phyloP scores from a whole-genome alignment of 1,140 invertebrate genomes.

The Procambarus clarkii region DNA sequence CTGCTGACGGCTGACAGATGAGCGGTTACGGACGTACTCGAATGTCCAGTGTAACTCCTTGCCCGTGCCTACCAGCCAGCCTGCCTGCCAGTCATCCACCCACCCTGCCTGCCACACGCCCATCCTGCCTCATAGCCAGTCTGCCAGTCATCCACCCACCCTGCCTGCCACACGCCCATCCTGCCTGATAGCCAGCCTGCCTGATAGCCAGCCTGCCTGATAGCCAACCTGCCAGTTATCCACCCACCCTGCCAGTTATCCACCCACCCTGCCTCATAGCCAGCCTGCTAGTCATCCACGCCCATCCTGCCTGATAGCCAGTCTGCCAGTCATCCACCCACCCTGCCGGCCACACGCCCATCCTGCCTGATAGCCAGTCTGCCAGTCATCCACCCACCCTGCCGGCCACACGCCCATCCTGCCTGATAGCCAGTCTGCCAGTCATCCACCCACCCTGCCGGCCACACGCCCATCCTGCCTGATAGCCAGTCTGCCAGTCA shows the following conservation, averaged over 20 bases:
- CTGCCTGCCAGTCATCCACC: not conserved
- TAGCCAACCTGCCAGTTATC: not conserved
- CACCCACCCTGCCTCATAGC: not conserved
- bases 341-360: not conserved
- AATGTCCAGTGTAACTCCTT: not conserved
- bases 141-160: not conserved
- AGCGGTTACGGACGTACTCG: slow-evolving; percentile 20
- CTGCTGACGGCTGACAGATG: slow-evolving; percentile 41
- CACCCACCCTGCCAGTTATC: not conserved
- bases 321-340: not conserved
- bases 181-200: not conserved
- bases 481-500: not conserved
- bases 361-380: not conserved
- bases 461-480: not conserved
- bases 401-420: too few relatives aligned
- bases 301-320: not conserved
- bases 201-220: not conserved
- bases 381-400: not conserved
- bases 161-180: not conserved
- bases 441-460: not conserved
- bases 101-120: not conserved
- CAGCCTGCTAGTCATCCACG: not conserved
- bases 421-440: not conserved
- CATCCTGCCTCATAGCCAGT: not conserved
- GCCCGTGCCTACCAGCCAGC: not conserved